A percentile compares a stretch with the other conserved stretches of the same genome.
Evolutionary conservation across 2,888 invertebrate genomes (phyloP).

Genomic region (Cheilosia impressa): DNA sequence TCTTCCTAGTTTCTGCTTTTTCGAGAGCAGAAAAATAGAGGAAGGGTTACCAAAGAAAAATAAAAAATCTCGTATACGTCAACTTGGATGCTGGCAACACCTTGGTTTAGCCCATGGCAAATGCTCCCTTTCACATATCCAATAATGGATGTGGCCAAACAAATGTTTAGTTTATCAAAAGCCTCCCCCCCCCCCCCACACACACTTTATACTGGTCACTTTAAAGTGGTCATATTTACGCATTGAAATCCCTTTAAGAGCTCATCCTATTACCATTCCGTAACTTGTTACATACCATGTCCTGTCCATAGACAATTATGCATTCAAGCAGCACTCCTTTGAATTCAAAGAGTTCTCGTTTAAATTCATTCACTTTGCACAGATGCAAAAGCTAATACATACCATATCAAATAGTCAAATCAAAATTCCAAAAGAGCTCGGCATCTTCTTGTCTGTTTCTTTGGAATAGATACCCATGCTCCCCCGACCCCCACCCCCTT

Average conservation of each 20-base stretch:
- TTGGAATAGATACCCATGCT: not conserved
- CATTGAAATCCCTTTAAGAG: not conserved
- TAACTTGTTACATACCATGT: not conserved
- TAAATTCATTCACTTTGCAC: conserved; percentile 15
- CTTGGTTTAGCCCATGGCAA: too few relatives aligned
- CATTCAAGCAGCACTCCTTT: conserved; percentile 11
- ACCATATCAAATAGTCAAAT: conserved; percentile 40
- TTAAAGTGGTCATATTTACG: too few relatives aligned
- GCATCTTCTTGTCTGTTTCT: not conserved
- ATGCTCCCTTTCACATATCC: too few relatives aligned
- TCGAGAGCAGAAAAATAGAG: too few relatives aligned
- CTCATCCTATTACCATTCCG: conserved; percentile 2
- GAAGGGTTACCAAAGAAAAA: too few relatives aligned
- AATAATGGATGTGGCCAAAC: too few relatives aligned
- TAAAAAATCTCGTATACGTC: too few relatives aligned
- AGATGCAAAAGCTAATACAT: conserved; percentile 41
- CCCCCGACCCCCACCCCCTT: not conserved
- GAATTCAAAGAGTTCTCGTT: conserved; percentile 34
- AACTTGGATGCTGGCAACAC: too few relatives aligned
- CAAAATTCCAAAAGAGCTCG: conserved; percentile 38
- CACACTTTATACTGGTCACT: too few relatives aligned
- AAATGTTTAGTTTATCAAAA: too few relatives aligned
- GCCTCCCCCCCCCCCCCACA: too few relatives aligned
- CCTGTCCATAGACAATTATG: not conserved
- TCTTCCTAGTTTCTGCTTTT: too few relatives aligned